These are phyloP conservation scores for Porphyrio hochstetteri DNA, from an alignment of 2,113 vertebrate genomes.

Conservation along the genomic window DNA sequence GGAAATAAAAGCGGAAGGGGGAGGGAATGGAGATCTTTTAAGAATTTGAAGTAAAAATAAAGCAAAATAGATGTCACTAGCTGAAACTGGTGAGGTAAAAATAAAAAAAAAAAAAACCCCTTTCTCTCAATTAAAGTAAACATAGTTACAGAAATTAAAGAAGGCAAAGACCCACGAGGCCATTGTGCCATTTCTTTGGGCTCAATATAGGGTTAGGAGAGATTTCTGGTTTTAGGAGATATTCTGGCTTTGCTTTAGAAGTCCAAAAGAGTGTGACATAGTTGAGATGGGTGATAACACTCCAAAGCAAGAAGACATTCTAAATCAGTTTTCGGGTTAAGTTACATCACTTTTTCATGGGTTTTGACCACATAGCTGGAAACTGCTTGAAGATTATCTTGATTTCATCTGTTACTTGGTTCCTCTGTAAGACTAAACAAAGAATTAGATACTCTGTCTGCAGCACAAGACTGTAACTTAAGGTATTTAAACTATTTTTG, in stretches of 20 bases:
- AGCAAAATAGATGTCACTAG: background rate
- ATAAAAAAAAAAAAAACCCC: background rate
- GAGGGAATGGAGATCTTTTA: background rate
- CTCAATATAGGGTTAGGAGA: background rate
- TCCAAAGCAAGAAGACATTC: background rate
- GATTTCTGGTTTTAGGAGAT: background rate
- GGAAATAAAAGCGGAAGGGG: conserved; percentile 49
- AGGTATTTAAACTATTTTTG: background rate
- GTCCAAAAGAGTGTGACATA: background rate
- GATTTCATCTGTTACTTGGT: conserved; percentile 17
- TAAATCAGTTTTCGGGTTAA: background rate
- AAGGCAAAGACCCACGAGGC: background rate
- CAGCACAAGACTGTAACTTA: background rate
- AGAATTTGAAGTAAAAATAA: conserved; percentile 41
- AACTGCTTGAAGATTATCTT: background rate
- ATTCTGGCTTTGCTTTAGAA: background rate
- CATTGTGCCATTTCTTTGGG: background rate
- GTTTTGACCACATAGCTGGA: background rate
- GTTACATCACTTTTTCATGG: background rate
- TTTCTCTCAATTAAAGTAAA: background rate
- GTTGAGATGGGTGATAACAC: background rate
- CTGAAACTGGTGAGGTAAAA: background rate
- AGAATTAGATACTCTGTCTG: conserved; percentile 4
- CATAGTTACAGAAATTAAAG: background rate
- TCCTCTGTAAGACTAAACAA: conserved; percentile 36